Conservation (phyloP, 2,888 invertebrate genomes). For the Subacronicta megacephala region DNA sequence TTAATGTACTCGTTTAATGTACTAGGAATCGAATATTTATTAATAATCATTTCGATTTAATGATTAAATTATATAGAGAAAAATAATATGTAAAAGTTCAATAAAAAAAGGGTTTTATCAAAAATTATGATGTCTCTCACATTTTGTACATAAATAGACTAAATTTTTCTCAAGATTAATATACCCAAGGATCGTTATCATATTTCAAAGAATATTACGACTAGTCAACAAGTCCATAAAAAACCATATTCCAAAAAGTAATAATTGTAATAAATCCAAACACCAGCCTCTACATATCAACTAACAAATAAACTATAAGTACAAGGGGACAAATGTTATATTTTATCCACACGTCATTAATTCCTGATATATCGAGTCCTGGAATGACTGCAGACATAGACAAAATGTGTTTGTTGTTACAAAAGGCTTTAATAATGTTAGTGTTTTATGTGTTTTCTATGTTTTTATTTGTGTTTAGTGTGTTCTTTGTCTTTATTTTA, state of each 20-base stretch:
- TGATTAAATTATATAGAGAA: too few relatives aligned
- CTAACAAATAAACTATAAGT: constrained; percentile 73
- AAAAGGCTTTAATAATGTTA: constrained; percentile 22
- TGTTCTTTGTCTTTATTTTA: too few relatives aligned
- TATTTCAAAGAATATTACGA: constrained; percentile 1
- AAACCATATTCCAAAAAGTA: constrained; percentile 16
- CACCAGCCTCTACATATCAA: constrained; percentile 73
- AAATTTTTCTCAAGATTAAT: too few relatives aligned
- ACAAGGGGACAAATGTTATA: constrained; percentile 76
- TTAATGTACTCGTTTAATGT: too few relatives aligned
- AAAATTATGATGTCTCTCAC: too few relatives aligned
- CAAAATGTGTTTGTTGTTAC: constrained; percentile 30
- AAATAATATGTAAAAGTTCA: too few relatives aligned
- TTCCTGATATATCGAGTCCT: constrained; percentile 73
- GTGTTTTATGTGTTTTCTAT: constrained; percentile 38
- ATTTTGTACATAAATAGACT: too few relatives aligned
- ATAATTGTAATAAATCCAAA: constrained; percentile 55
- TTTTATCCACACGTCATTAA: constrained; percentile 84
- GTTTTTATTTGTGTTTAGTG: constrained; percentile 25
- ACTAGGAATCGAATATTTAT: too few relatives aligned
- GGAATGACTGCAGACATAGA: constrained; percentile 34
- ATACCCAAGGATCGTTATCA: too few relatives aligned
- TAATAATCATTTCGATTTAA: too few relatives aligned
- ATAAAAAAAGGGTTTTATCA: too few relatives aligned
- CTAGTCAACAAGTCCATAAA: constrained; percentile 8